Conservation (phyloP, 1,140 invertebrate species). For the Eueides isabella region DNA sequence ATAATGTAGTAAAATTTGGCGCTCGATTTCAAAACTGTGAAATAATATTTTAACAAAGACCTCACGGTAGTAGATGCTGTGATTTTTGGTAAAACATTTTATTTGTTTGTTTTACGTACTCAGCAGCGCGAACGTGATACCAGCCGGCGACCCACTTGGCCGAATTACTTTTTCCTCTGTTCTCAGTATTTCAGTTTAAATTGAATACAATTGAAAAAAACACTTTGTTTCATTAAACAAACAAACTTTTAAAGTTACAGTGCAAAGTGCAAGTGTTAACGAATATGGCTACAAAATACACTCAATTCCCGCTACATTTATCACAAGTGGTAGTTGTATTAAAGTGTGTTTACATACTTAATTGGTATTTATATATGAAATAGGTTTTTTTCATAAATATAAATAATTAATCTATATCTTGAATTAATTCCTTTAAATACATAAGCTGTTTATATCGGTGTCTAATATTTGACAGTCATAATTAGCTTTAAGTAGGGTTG, state of each 20-base stretch:
- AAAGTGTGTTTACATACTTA: not conserved
- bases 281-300: not conserved
- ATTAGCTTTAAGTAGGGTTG: constrained; percentile 1
- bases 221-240: not conserved
- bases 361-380: not conserved
- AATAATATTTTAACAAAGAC: not conserved
- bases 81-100: not conserved
- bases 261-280: not conserved
- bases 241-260: constrained; percentile 1
- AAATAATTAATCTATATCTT: not conserved
- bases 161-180: not conserved
- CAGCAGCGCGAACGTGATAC: not conserved
- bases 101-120: not conserved
- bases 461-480: not conserved
- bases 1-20: not conserved
- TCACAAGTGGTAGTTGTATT: not conserved
- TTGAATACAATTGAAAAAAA: constrained; percentile 8
- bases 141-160: constrained; percentile 7
- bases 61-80: not conserved
- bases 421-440: not conserved
- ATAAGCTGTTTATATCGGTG: not conserved
- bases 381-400: not conserved
- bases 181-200: not conserved
- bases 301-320: not conserved
- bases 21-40: not conserved